Evolutionary conservation across 2,113 vertebrate species (phyloP).

Genomic region (Herpetotheres cachinnans): DNA sequence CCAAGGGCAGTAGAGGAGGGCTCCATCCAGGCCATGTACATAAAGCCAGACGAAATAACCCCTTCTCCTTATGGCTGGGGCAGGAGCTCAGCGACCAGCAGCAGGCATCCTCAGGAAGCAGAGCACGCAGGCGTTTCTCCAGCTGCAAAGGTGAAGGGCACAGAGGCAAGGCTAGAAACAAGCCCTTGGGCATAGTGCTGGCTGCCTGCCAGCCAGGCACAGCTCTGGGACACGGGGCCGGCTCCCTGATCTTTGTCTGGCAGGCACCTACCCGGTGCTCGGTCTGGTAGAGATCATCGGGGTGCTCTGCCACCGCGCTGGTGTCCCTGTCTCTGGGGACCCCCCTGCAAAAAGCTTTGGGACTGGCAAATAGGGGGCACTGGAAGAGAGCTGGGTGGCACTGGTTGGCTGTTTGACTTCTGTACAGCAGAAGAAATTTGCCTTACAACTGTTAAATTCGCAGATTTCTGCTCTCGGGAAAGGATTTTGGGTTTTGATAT

Average conservation of each 20-base stretch:
- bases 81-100: neutral
- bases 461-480: neutral
- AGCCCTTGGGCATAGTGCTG: neutral
- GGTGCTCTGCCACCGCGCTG: neutral
- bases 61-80: neutral
- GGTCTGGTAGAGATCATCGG: fast-evolving
- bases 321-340: neutral
- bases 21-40: conserved; percentile 16
- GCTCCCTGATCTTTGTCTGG: neutral
- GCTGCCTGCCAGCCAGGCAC: neutral
- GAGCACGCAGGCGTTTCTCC: neutral
- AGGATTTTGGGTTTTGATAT: neutral
- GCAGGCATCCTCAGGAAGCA: neutral
- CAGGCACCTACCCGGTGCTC: fast-evolving
- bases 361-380: neutral
- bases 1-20: conserved; percentile 37
- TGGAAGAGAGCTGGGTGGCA: neutral
- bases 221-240: fast-evolving
- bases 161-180: neutral
- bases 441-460: neutral
- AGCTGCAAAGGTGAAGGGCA: neutral
- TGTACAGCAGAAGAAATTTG: neutral
- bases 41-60: neutral
- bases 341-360: neutral
- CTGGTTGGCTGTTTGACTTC: neutral